Conservation (phyloP, 2,888 invertebrate genomes). For the Anticlea derivata region DNA sequence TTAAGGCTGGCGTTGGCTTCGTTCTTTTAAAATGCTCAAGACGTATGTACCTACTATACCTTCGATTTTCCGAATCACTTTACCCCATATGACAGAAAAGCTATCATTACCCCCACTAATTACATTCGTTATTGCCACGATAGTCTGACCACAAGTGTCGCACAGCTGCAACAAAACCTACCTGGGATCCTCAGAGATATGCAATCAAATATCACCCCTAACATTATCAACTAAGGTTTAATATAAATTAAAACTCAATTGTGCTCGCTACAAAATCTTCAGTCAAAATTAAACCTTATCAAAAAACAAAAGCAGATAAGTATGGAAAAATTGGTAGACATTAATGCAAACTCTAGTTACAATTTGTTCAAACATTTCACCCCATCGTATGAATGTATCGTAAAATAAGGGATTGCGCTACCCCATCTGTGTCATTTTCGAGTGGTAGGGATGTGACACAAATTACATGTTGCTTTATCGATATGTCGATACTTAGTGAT, state of each 20-base stretch:
- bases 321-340: conserved; percentile 19
- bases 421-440: conserved; percentile 44
- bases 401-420: conserved; percentile 26
- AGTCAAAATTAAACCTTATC: conserved; percentile 14
- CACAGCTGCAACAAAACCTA: conserved; percentile 20
- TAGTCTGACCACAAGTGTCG: conserved; percentile 11
- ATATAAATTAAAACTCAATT: not conserved
- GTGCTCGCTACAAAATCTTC: not conserved
- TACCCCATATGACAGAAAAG: conserved; percentile 6
- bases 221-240: not conserved
- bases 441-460: conserved; percentile 45
- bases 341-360: conserved; percentile 29
- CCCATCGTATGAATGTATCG: conserved; percentile 31
- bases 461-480: conserved; percentile 27
- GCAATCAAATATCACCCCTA: conserved; percentile 9
- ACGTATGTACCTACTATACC: too few relatives aligned
- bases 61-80: not conserved
- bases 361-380: conserved; percentile 36
- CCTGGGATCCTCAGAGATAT: not conserved
- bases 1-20: too few relatives aligned
- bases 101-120: conserved; percentile 14
- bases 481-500: conserved; percentile 36
- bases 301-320: conserved; percentile 4
- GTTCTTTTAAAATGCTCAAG: too few relatives aligned
- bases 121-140: conserved; percentile 18